phyloP scores from a whole-genome alignment of 2,888 invertebrate species.

The Mystacides longicornis region DNA sequence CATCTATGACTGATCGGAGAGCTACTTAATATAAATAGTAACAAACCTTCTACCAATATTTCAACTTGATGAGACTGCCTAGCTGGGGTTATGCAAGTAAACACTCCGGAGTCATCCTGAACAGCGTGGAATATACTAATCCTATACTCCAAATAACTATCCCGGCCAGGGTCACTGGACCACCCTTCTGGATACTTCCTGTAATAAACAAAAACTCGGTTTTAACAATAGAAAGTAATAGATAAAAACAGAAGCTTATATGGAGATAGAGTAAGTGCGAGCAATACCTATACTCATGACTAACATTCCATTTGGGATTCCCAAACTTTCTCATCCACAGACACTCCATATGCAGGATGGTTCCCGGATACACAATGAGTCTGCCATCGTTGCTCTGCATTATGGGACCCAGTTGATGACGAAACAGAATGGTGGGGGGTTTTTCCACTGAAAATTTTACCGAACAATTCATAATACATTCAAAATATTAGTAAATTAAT shows the following conservation, averaged over 20 bases:
- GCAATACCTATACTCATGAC: conserved; percentile 50
- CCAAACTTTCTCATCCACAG: conserved; percentile 82
- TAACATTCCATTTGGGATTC: conserved; percentile 77
- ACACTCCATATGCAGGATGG: conserved; percentile 81
- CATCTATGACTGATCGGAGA: too few relatives aligned
- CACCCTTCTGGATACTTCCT: conserved; percentile 73
- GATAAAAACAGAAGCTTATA: too few relatives aligned
- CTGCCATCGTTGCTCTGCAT: conserved; percentile 83
- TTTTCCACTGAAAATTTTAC: conserved; percentile 69
- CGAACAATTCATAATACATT: too few relatives aligned
- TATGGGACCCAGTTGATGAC: conserved; percentile 75
- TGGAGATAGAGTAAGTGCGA: too few relatives aligned
- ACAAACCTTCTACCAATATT: conserved; percentile 66
- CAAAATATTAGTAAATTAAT: too few relatives aligned
- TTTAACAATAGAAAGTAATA: too few relatives aligned
- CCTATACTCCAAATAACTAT: conserved; percentile 71
- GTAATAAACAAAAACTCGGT: conserved; percentile 7
- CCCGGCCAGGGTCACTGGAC: conserved; percentile 73
- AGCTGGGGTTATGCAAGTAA: conserved; percentile 79
- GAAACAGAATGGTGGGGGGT: conserved; percentile 75
- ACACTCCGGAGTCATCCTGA: conserved; percentile 76
- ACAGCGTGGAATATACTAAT: conserved; percentile 74
- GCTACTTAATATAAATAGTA: too few relatives aligned
- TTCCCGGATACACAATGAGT: conserved; percentile 77
- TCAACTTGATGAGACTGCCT: conserved; percentile 74